A percentile compares a stretch with the other conserved stretches of the same genome.
These are phyloP conservation scores for Rhabdophis nuchalis DNA, from an alignment of 2,797 vertebrate species.

Conservation along the genomic window DNA sequence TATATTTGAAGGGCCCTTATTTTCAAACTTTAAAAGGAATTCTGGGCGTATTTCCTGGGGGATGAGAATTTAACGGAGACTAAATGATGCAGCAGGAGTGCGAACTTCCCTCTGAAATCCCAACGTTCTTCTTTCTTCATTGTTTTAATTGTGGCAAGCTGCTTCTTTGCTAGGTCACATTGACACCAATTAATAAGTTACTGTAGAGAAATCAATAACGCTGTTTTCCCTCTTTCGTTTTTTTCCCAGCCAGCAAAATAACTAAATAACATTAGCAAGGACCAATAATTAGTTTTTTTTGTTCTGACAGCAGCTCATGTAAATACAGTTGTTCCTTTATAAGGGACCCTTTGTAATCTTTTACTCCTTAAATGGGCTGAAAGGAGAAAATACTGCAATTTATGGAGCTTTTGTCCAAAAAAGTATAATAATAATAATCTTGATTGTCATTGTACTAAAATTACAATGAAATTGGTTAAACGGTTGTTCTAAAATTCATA, in stretches of 20 bases:
- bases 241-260: constrained; percentile 40
- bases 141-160: constrained; percentile 31
- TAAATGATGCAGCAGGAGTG: constrained; percentile 17
- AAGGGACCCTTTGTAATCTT: constrained; percentile 13
- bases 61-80: not conserved
- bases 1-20: not conserved
- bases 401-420: not conserved
- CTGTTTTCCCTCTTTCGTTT: constrained; percentile 26
- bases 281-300: constrained; percentile 53
- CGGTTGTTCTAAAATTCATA: not conserved
- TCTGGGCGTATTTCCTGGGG: not conserved
- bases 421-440: no score
- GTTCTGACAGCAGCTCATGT: constrained; percentile 38
- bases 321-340: constrained; percentile 16
- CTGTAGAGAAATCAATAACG: constrained; percentile 46
- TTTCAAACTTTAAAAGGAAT: not conserved
- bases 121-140: constrained; percentile 45
- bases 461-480: no score
- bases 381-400: not conserved
- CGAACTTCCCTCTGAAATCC: constrained; percentile 44
- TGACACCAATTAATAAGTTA: constrained; percentile 48
- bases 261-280: constrained; percentile 41
- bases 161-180: constrained; percentile 40
- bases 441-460: no score
- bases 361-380: constrained; percentile 27